A percentile compares a stretch with the other conserved stretches of the same genome.
phyloP scores from a whole-genome alignment of 2,113 vertebrate species.

The Conger conger region DNA sequence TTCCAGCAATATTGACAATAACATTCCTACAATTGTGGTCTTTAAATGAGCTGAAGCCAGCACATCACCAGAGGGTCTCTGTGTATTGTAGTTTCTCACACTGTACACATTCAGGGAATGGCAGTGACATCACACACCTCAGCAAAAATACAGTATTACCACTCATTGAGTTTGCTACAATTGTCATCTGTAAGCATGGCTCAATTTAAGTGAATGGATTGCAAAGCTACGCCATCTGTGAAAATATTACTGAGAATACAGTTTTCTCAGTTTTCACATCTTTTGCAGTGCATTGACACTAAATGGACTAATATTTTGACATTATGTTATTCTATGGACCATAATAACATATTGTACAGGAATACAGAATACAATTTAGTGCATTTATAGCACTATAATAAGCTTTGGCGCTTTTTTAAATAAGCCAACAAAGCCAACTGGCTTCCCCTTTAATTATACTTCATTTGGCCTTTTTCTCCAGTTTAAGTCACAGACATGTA shows the following conservation, averaged over 20 bases:
- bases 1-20: background rate
- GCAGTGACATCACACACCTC: background rate
- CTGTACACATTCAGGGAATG: background rate
- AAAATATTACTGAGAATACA: background rate
- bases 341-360: too few relatives aligned
- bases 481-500: background rate
- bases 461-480: background rate
- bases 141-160: background rate
- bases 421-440: too few relatives aligned
- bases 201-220: too few relatives aligned
- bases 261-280: background rate
- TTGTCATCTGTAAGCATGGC: too few relatives aligned
- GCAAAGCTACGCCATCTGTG: background rate
- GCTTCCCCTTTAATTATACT: too few relatives aligned
- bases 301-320: background rate
- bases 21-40: background rate
- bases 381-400: too few relatives aligned
- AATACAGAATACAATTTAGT: too few relatives aligned
- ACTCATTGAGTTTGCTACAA: background rate
- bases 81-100: background rate
- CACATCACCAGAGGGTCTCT: background rate
- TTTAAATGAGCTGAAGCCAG: background rate
- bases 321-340: too few relatives aligned
- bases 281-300: background rate
- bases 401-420: too few relatives aligned